phyloP scores from a whole-genome alignment of 2,888 invertebrate species.

The Drosophila multiciliata region DNA sequence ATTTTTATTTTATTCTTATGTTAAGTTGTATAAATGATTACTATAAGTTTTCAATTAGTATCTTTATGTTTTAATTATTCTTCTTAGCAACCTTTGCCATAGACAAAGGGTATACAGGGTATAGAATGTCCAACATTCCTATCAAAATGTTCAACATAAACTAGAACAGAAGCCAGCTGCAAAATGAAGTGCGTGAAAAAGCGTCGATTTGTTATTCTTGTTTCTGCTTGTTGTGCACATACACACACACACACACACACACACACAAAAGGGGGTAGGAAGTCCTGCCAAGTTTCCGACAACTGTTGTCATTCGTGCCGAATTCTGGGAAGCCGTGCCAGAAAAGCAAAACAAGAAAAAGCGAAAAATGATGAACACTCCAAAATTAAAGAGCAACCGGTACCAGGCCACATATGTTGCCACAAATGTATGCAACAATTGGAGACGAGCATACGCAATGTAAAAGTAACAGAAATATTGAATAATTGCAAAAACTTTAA shows the following conservation, averaged over 20 bases:
- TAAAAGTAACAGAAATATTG: background rate
- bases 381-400: constrained; percentile 19
- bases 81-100: background rate
- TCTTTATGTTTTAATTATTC: background rate
- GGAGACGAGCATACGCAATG: constrained; percentile 27
- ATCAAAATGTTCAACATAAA: constrained; percentile 24
- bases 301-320: constrained; percentile 56
- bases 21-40: background rate
- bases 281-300: constrained; percentile 64
- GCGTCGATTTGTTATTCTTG: constrained; percentile 56
- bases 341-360: constrained; percentile 19
- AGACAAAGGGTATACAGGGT: background rate
- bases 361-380: constrained; percentile 5
- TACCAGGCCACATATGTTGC: constrained; percentile 6
- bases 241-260: background rate
- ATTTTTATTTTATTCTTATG: background rate
- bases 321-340: constrained; percentile 29
- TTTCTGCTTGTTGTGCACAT: constrained; percentile 13
- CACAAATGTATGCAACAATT: constrained; percentile 53
- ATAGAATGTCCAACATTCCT: background rate
- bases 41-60: background rate
- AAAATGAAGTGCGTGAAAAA: constrained; percentile 67
- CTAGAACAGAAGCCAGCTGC: constrained; percentile 26
- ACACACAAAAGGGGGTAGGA: constrained; percentile 15
- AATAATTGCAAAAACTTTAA: background rate